A percentile compares a stretch with the other conserved stretches of the same genome.
These are phyloP conservation scores for Oikopleura albicans DNA, from an alignment of 23 tunicate species.

Conservation along the genomic window DNA sequence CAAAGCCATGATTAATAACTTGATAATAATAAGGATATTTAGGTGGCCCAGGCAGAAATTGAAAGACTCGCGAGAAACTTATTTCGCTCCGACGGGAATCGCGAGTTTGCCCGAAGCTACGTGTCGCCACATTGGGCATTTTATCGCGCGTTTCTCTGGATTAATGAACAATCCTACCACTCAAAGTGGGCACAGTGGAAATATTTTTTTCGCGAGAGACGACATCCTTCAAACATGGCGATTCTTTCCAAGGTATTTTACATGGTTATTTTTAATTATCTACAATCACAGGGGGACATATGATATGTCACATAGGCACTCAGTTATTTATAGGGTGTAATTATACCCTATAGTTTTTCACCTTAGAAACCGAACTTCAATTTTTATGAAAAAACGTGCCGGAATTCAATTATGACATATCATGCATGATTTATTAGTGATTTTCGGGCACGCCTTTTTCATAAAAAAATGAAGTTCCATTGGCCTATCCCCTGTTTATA, in stretches of 20 bases:
- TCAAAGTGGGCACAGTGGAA: neutral
- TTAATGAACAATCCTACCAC: slow-evolving; percentile 9
- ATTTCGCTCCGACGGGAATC: neutral
- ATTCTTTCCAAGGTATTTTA: neutral
- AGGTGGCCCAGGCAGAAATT: neutral
- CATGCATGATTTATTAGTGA: no score
- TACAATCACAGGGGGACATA: no score
- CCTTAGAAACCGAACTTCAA: no score
- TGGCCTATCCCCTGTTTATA: no score
- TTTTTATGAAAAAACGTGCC: no score
- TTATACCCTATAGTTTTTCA: no score
- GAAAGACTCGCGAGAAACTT: neutral
- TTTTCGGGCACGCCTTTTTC: no score
- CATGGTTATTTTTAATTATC: no score
- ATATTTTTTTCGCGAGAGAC: neutral
- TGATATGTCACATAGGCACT: no score
- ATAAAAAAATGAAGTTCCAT: no score
- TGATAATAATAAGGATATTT: neutral
- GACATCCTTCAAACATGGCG: slow-evolving; percentile 3
- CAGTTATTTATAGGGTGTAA: no score
- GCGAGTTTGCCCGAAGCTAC: neutral
- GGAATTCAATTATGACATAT: no score
- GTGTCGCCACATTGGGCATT: neutral
- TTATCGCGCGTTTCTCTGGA: neutral
- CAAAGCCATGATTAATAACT: neutral